Conservation (phyloP, 2,888 invertebrate genomes). For the Periphyllus acericola region DNA sequence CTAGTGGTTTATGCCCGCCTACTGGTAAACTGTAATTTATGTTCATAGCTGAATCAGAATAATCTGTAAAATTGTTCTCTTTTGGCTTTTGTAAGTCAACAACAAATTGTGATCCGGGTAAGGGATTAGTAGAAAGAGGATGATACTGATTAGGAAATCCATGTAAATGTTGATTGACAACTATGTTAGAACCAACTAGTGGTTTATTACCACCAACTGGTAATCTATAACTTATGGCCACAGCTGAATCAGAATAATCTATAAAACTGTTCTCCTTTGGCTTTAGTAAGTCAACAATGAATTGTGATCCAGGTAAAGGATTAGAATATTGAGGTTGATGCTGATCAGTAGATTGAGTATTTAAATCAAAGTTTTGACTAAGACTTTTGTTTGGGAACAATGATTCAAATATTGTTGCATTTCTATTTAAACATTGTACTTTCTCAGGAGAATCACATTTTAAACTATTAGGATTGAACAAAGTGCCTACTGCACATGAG, state of each 20-base stretch:
- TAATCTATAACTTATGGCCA: neutral
- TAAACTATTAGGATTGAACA: conserved; percentile 73
- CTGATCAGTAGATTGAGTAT: neutral
- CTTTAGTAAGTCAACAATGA: neutral
- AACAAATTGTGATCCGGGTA: conserved; percentile 35
- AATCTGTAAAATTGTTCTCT: neutral
- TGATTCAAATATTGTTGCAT: conserved; percentile 49
- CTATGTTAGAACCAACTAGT: conserved; percentile 30
- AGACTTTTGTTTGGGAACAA: conserved; percentile 38
- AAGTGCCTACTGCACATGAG: conserved; percentile 75
- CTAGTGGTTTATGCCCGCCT: conserved; percentile 1
- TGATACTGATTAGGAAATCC: neutral
- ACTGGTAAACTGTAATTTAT: conserved; percentile 19
- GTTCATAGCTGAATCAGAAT: neutral
- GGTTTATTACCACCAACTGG: conserved; percentile 12
- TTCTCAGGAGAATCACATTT: conserved; percentile 75
- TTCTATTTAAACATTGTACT: conserved; percentile 69
- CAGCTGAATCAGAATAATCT: neutral
- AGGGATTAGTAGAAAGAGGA: conserved; percentile 13
- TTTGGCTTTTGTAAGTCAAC: neutral
- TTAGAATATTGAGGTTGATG: neutral
- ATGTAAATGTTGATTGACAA: neutral
- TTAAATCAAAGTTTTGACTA: conserved; percentile 41
- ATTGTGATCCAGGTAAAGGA: neutral
- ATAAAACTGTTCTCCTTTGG: neutral